Percentiles rank a stretch among this genome's conserved stretches.
Evolutionary conservation across 2,797 vertebrate species (phyloP).

Genomic region (Lateolabrax maculatus): DNA sequence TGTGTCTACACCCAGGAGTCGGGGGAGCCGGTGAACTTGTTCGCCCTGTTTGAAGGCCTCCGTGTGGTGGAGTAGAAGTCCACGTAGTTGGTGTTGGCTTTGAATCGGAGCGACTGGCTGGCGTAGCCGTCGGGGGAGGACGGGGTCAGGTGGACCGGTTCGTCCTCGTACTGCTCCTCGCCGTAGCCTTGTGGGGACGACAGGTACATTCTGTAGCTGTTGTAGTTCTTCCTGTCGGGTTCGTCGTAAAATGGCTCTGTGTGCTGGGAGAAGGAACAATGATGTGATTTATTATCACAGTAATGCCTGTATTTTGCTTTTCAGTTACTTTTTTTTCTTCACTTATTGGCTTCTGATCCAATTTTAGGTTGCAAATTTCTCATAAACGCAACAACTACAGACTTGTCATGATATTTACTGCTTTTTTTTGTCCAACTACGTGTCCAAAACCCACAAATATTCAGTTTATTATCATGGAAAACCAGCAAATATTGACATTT

Average conservation of each 20-base stretch:
- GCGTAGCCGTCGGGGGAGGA: slow-evolving; percentile 90
- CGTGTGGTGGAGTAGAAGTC: slow-evolving; percentile 98
- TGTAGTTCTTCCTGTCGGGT: slow-evolving; percentile 91
- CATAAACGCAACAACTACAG: no score
- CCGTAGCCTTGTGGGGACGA: slow-evolving; percentile 95
- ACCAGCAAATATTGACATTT: not conserved
- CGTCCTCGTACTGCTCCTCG: slow-evolving; percentile 93
- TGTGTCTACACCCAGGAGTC: slow-evolving; percentile 97
- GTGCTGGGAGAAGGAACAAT: slow-evolving; percentile 80
- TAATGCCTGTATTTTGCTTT: no score
- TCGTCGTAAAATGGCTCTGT: slow-evolving; percentile 95
- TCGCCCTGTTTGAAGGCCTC: slow-evolving; percentile 93
- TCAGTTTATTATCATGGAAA: not conserved
- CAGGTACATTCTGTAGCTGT: slow-evolving; percentile 93
- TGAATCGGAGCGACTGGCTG: slow-evolving; percentile 91
- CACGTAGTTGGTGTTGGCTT: slow-evolving; percentile 96
- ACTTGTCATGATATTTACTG: no score
- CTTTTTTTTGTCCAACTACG: no score
- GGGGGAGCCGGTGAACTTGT: slow-evolving; percentile 96
- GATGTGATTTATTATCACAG: not conserved
- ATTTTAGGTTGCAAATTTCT: no score
- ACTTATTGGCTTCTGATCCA: no score
- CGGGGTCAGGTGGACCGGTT: slow-evolving; percentile 90
- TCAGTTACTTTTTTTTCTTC: no score
- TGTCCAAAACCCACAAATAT: not conserved